Evolutionary conservation across 2,888 invertebrate species (phyloP).

Genomic region (Sclerodermus sp.): DNA sequence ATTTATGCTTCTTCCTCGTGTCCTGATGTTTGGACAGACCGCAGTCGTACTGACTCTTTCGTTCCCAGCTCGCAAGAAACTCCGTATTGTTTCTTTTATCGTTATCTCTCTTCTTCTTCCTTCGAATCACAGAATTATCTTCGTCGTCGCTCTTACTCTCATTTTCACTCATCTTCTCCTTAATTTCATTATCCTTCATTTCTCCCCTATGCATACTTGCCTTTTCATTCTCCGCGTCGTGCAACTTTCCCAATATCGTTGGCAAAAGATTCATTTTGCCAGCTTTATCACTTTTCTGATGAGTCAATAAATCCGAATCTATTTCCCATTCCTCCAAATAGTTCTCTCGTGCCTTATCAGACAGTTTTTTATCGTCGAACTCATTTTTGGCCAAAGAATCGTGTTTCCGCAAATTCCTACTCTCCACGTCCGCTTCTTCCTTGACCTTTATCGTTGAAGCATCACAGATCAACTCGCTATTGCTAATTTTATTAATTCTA

Average conservation of each 20-base stretch:
- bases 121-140: conserved; percentile 17
- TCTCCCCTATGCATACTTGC: conserved; percentile 16
- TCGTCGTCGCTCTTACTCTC: conserved; percentile 19
- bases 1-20: conserved; percentile 32
- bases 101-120: conserved; percentile 22
- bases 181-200: conserved; percentile 11
- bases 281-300: not conserved
- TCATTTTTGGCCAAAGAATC: too few species aligned
- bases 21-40: conserved; percentile 23
- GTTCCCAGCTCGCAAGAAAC: conserved; percentile 39
- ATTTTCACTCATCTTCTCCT: conserved; percentile 15
- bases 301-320: conserved; percentile 17
- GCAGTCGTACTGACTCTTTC: conserved; percentile 21
- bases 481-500: not conserved
- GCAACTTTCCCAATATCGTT: not conserved
- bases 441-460: conserved; percentile 20
- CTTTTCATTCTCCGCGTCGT: conserved; percentile 14
- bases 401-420: conserved; percentile 10
- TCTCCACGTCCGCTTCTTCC: conserved; percentile 14
- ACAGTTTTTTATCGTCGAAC: too few species aligned
- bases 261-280: not conserved
- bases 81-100: conserved; percentile 27
- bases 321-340: conserved; percentile 38
- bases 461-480: not conserved
- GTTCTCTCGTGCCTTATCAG: conserved; percentile 15